phyloP scores from a whole-genome alignment of 2,797 vertebrate genomes.

The Gambelia wislizenii region DNA sequence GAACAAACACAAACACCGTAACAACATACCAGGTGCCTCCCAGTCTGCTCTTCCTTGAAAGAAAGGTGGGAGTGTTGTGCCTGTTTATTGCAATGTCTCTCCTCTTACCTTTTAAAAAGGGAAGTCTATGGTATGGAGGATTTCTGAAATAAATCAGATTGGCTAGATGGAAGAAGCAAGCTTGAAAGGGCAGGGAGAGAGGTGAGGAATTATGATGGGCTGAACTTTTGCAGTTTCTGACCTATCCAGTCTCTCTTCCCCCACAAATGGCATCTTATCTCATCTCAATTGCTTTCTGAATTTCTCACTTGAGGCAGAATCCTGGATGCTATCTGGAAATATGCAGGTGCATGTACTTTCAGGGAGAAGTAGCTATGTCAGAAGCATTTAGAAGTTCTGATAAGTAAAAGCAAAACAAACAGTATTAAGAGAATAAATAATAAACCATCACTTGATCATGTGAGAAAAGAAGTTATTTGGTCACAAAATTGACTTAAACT shows the following conservation, averaged over 20 bases:
- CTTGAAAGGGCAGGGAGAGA: background rate
- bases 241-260: background rate
- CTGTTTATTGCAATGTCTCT: background rate
- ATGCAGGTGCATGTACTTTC: background rate
- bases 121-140: background rate
- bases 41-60: background rate
- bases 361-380: background rate
- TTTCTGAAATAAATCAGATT: background rate
- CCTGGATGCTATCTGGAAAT: background rate
- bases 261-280: background rate
- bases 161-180: background rate
- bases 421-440: background rate
- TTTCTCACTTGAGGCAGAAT: background rate
- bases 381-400: background rate
- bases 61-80: background rate
- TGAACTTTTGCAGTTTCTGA: background rate
- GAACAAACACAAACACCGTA: background rate
- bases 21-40: background rate
- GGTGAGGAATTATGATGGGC: background rate
- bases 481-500: too few relatives aligned
- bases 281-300: background rate
- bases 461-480: too few relatives aligned
- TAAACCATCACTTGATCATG: too few relatives aligned
- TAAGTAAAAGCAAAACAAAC: background rate
- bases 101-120: background rate